Base-by-base conservation (phyloP, 2,888 invertebrate species). In the Fragum sueziense region DNA sequence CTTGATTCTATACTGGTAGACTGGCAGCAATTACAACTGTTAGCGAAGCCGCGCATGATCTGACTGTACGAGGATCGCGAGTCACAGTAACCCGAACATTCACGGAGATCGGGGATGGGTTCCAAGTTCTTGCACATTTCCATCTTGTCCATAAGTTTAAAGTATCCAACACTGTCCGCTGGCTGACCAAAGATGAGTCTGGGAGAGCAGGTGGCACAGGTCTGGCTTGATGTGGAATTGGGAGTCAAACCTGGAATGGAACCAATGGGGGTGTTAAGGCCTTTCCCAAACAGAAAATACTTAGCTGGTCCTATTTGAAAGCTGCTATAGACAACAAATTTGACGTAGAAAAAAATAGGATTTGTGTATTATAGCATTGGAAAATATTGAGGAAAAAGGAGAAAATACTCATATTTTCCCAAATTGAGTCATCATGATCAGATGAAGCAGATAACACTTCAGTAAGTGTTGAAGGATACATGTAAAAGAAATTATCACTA, bases 41-140 rank as follows among this genome's bases (percentile, higher is more conserved):
- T 87, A 62, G 82, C 67, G 79, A 86, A 87, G 22, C 87, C 87
- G 7, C 77, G 74, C 88, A 89, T 84, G 29, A 88, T 34, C 20
- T 85, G 73, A 29, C 83, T 85, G 78, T 87, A 89, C n/a, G 76
- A 84, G 4, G 88, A 84, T n/a, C 70, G 70, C 0, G 90, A 89
- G 22, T 79, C 85, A 70, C 90, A 90, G 76, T 84, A 86, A 7
- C 90, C 90, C n/a, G 87, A 83, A 71, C 90, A 90, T 69, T 89
- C 86, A 61, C 70, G 85, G 25, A 90, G 84, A 62, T 89, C 89
- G 14, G 75, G 68, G 20, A 90, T 76, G 7, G 87, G 85, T n/a
- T 84, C 80, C 6, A 70, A 69, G 70, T 90, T 90, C 74, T 85
- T 62, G 76, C 90, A 90, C 6, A 78, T 47, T 25, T 81, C 84